Conservation (phyloP, 2,888 invertebrate genomes). For the Polyploca ridens region DNA sequence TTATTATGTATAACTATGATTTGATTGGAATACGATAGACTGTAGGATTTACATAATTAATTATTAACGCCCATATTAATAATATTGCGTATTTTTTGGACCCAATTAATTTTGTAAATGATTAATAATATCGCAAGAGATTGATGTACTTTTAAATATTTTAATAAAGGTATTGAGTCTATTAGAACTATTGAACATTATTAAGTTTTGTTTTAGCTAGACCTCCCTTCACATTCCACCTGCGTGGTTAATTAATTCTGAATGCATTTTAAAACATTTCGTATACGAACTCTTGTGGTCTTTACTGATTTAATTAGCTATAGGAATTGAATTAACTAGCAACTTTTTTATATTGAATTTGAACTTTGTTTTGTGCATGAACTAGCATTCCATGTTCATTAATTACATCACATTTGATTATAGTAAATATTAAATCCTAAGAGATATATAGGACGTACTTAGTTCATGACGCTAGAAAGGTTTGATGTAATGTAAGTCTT, state of each 20-base stretch:
- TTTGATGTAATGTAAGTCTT: constrained; percentile 28
- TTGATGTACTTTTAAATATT: not conserved
- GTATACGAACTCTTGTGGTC: not conserved
- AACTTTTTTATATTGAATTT: not conserved
- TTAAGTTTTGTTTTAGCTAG: not conserved
- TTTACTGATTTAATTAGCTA: not conserved
- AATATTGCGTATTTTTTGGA: too few species aligned
- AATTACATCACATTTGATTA: constrained; percentile 16
- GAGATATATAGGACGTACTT: constrained; percentile 34
- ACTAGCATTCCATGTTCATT: constrained; percentile 46
- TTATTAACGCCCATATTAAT: not conserved
- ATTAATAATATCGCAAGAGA: not conserved
- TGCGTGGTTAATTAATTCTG: not conserved
- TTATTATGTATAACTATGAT: not conserved
- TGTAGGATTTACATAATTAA: not conserved
- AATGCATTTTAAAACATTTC: constrained; percentile 13
- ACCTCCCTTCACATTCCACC: not conserved
- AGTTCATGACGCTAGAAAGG: constrained; percentile 46
- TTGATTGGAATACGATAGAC: not conserved
- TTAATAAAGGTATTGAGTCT: not conserved
- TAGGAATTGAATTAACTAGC: not conserved
- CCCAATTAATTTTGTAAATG: too few species aligned
- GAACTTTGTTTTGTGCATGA: constrained; percentile 15
- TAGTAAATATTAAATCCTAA: constrained; percentile 10
- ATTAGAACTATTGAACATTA: not conserved